Evolutionary conservation across 2,113 vertebrate genomes (phyloP).

Genomic region (Semicossyphus pulcher): DNA sequence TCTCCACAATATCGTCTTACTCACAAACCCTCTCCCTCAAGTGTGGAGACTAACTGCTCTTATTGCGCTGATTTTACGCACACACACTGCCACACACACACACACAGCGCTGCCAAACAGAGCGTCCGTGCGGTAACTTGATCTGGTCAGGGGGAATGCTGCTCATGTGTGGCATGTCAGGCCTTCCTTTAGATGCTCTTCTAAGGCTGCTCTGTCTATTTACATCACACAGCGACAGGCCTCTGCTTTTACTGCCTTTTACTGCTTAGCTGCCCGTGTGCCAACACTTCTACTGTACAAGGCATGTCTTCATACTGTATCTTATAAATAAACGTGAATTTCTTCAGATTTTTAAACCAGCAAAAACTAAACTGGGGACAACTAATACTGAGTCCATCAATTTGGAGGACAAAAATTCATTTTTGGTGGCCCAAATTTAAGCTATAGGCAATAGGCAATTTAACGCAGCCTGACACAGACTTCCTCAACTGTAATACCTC

Average conservation of each 20-base stretch:
- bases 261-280: constrained; percentile 4
- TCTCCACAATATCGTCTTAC: constrained; percentile 43
- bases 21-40: constrained; percentile 17
- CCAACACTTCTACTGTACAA: constrained; percentile 17
- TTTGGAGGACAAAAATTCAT: too few relatives aligned
- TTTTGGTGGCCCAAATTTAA: too few relatives aligned
- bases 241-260: constrained; percentile 40
- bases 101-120: constrained; percentile 7
- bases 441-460: too few relatives aligned
- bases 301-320: background rate
- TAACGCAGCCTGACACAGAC: too few relatives aligned
- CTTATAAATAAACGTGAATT: background rate
- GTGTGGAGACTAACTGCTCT: constrained; percentile 51
- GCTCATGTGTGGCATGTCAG: constrained; percentile 71
- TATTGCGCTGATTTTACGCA: constrained; percentile 33
- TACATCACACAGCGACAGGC: constrained; percentile 54
- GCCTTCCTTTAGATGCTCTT: constrained; percentile 58
- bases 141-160: constrained; percentile 56
- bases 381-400: too few relatives aligned
- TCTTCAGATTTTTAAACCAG: background rate
- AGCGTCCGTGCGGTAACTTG: constrained; percentile 39
- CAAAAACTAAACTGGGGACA: background rate
- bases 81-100: background rate
- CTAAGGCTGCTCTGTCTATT: constrained; percentile 62
- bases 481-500: too few relatives aligned